Evolutionary conservation across 2,113 vertebrate genomes (phyloP).

Genomic region (Boleophthalmus pectinirostris): DNA sequence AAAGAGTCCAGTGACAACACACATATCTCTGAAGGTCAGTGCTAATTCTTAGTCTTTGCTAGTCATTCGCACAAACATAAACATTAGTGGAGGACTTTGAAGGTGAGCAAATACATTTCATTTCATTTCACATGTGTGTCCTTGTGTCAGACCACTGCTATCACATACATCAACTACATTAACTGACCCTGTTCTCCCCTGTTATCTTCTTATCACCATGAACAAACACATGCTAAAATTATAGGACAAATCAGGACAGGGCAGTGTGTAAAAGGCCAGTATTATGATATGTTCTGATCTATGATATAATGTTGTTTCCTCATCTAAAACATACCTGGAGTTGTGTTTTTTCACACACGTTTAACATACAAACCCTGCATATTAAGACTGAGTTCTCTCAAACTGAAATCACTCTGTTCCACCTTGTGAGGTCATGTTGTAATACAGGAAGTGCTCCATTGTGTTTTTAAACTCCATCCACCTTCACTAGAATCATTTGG

Average conservation of each 20-base stretch:
- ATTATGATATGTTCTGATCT: no score
- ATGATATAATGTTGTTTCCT: no score
- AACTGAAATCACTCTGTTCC: no score
- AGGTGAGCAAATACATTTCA: conserved; percentile 1
- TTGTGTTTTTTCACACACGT: no score
- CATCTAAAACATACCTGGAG: no score
- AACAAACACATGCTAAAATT: conserved; percentile 32
- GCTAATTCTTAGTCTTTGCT: background rate
- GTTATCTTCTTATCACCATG: conserved; percentile 27
- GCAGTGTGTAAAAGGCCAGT: background rate
- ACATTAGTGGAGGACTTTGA: conserved; percentile 4
- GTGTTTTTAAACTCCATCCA: no score
- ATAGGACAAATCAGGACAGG: conserved; percentile 21
- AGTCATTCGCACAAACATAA: background rate
- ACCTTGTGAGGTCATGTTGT: no score
- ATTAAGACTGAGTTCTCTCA: no score
- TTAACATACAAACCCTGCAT: no score
- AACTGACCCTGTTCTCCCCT: conserved; percentile 32
- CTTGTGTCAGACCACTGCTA: conserved; percentile 16
- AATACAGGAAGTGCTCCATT: no score
- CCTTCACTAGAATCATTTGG: no score
- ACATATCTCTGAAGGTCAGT: background rate
- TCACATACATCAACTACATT: conserved; percentile 27
- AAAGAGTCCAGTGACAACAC: background rate
- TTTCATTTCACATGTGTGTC: conserved; percentile 12